Conservation (phyloP, 1,140 invertebrate genomes). For the Diorhabda carinulata region DNA sequence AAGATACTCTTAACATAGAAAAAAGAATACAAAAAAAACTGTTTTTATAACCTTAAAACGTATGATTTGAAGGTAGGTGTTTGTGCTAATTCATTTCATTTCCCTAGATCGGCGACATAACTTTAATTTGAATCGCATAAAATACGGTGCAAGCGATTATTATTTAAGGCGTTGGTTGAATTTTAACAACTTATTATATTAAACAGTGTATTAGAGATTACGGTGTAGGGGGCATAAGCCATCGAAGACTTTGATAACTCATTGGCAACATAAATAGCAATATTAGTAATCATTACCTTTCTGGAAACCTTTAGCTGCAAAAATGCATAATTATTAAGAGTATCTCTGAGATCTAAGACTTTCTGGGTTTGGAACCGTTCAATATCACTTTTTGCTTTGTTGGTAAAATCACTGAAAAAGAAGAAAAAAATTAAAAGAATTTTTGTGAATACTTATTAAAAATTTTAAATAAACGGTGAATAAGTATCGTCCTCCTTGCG, state of each 20-base stretch:
- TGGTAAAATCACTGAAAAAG: slow-evolving; percentile 65
- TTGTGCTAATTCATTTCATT: no score
- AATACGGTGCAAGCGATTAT: neutral
- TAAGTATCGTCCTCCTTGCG: no score
- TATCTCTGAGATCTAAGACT: slow-evolving; percentile 71
- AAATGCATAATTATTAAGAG: slow-evolving; percentile 69
- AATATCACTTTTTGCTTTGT: slow-evolving; percentile 67
- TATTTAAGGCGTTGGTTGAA: slow-evolving; percentile 6
- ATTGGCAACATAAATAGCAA: neutral
- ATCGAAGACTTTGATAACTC: neutral
- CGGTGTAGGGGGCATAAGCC: neutral
- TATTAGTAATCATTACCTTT: slow-evolving; percentile 57
- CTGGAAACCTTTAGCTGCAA: slow-evolving; percentile 76
- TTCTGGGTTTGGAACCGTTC: slow-evolving; percentile 77
- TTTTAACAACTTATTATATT: neutral
- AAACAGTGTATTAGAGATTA: slow-evolving; percentile 11
- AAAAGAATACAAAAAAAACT: no score
- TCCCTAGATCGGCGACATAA: no score
- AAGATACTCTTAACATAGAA: no score
- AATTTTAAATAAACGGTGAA: no score
- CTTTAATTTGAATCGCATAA: slow-evolving; percentile 11
- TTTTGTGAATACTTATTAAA: no score
- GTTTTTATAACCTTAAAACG: no score
- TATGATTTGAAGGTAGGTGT: no score
- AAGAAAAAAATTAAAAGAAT: neutral